Base-by-base conservation (phyloP, 2,888 invertebrate genomes). In the Tetragonisca angustula region DNA sequence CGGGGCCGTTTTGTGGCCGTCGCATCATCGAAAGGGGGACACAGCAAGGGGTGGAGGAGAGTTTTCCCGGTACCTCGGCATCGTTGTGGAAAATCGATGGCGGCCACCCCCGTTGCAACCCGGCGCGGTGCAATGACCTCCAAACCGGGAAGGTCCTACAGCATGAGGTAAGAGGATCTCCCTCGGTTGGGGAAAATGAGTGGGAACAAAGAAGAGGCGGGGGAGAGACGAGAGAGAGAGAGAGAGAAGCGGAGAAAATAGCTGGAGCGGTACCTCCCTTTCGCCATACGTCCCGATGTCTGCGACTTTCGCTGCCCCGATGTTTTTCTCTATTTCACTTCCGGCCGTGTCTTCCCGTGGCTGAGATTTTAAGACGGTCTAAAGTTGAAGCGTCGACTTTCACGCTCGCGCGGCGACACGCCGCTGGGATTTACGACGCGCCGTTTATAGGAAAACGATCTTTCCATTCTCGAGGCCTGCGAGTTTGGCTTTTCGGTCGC, bases 71-170 rank as follows among this genome's bases (percentile, higher is more conserved):
- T 83, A 83, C 56, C 61, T 49, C 84, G 68, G 70, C 87, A 76
- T 70, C 81, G 85, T 82, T 32, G 83, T 76, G 81, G 87, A 88
- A 88, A 90, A 93, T 93, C 93, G 92, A 92, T 76, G 82, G 70
- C 84, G 78, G 84, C 91, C 84, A 89, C 90, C 90, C 90, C 89
- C 86, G 85, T 83, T 77, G 83, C 88, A 86, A 87, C 82, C 87
- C 87, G 74, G 36, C 76, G 78, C 74, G 85, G 93, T 91, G 91
- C 93, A 91, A 93, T 93, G 93, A 92, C 93, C 93, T 92, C 93
- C 86, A 93, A 93, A 92, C 89, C 92, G 81, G 92, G 90, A 89
- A 93, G 92, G 88, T 92, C 93, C 87, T 92, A 92, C 81, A 89
- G 90, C 76, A 89, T 91, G 89, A 93, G 93, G 93, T 93, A 91